phyloP scores from a whole-genome alignment of 2,113 vertebrate genomes.

The Lanius ludovicianus region DNA sequence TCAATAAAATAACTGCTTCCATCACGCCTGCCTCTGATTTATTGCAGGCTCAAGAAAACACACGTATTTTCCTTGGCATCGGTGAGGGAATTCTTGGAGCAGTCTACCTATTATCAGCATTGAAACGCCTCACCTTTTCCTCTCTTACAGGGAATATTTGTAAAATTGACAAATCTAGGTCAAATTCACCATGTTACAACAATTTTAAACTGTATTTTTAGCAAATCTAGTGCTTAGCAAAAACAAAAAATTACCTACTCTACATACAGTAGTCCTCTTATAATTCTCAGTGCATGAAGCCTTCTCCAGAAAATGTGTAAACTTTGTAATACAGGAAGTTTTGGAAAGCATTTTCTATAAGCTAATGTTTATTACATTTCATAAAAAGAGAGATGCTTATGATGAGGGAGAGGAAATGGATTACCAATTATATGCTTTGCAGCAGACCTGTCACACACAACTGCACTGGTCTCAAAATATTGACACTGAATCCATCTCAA shows the following conservation, averaged over 20 bases:
- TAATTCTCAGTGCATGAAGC: neutral
- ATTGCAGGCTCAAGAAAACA: neutral
- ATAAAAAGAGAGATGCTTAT: neutral
- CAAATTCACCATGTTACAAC: neutral
- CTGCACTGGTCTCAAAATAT: neutral
- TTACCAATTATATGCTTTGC: neutral
- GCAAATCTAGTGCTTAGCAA: neutral
- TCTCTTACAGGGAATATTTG: neutral
- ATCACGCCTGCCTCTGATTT: neutral
- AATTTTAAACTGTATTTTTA: neutral
- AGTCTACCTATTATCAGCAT: neutral
- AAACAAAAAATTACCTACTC: neutral
- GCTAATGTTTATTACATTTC: neutral
- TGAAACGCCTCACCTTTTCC: neutral
- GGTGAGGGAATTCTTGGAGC: neutral
- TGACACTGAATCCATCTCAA: neutral
- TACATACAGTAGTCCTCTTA: neutral
- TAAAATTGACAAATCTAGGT: neutral
- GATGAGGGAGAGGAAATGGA: neutral
- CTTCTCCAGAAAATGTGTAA: neutral
- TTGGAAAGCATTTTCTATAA: neutral
- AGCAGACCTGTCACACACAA: neutral
- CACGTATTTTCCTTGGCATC: fast-evolving
- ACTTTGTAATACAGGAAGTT: neutral
- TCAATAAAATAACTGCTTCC: neutral